phyloP scores from a whole-genome alignment of 2,888 invertebrate species.

The Toxonevra muliebris region DNA sequence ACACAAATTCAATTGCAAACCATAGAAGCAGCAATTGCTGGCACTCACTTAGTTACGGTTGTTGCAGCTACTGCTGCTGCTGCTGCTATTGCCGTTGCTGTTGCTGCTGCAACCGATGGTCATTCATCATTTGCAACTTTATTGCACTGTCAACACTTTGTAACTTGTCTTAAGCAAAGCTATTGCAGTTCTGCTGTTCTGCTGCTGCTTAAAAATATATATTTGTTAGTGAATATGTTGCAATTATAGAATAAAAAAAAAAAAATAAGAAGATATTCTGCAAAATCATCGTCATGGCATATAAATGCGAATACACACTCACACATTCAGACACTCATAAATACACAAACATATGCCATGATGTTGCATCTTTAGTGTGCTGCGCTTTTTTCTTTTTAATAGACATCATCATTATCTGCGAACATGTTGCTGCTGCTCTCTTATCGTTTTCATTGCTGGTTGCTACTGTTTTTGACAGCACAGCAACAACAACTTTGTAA shows the following conservation, averaged over 20 bases:
- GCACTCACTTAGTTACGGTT: neutral
- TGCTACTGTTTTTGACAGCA: conserved; percentile 2
- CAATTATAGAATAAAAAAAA: too few relatives aligned
- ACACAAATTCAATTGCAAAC: too few relatives aligned
- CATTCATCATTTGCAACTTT: conserved; percentile 21
- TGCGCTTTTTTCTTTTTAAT: too few relatives aligned
- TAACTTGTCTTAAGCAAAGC: neutral
- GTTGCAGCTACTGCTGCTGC: neutral
- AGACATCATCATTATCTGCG: too few relatives aligned
- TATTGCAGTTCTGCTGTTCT: neutral
- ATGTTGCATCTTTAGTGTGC: too few relatives aligned
- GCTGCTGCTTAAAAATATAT: neutral
- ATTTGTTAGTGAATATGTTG: neutral
- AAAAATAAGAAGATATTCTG: too few relatives aligned
- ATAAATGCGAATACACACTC: too few relatives aligned
- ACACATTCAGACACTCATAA: too few relatives aligned
- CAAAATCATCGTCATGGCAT: too few relatives aligned
- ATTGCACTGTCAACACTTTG: conserved; percentile 13
- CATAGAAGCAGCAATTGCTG: neutral
- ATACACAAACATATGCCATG: too few relatives aligned
- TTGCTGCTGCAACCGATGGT: neutral
- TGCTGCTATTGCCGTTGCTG: neutral
- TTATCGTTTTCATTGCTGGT: neutral
- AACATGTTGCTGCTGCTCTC: too few relatives aligned
- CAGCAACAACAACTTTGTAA: neutral